A percentile compares a stretch with the other conserved stretches of the same genome.
phyloP scores from a whole-genome alignment of 2,888 invertebrate species.

The Brachycybe producta region DNA sequence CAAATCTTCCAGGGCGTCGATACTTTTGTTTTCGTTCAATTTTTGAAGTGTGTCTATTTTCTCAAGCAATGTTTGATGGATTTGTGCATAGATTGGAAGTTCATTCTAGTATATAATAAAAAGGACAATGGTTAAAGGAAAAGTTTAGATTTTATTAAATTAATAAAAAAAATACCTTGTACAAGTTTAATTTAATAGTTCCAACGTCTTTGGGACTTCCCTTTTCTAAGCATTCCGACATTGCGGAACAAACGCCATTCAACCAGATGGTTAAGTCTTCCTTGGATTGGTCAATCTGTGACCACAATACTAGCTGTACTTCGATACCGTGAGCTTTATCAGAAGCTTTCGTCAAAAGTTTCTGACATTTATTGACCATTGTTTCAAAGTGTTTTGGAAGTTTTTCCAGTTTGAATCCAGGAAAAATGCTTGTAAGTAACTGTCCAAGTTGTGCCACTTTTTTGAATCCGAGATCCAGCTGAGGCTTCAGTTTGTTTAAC shows the following conservation, averaged over 20 bases:
- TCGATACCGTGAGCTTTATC: slow-evolving; percentile 67
- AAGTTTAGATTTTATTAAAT: too few species aligned
- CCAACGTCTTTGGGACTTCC: slow-evolving; percentile 63
- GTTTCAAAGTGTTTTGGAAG: slow-evolving; percentile 31
- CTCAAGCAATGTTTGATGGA: slow-evolving; percentile 60
- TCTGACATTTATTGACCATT: slow-evolving; percentile 25
- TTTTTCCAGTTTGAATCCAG: slow-evolving; percentile 45
- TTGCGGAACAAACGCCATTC: slow-evolving; percentile 47
- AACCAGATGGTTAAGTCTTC: slow-evolving; percentile 73
- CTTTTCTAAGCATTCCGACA: neutral
- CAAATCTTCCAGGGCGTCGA: slow-evolving; percentile 38
- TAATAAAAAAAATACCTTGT: slow-evolving; percentile 43
- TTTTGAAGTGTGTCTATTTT: slow-evolving; percentile 68
- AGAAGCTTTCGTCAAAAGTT: slow-evolving; percentile 45
- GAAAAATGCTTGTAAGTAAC: slow-evolving; percentile 49
- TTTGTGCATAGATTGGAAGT: slow-evolving; percentile 58
- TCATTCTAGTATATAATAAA: slow-evolving; percentile 42
- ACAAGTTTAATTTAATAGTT: slow-evolving; percentile 62
- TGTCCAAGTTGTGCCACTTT: slow-evolving; percentile 57
- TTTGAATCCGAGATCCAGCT: slow-evolving; percentile 62
- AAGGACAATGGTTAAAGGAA: neutral
- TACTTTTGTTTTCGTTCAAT: slow-evolving; percentile 55
- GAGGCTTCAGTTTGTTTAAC: slow-evolving; percentile 53
- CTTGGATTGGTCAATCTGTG: slow-evolving; percentile 75
- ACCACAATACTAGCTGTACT: slow-evolving; percentile 82